phyloP scores from a whole-genome alignment of 2,888 invertebrate genomes.

The Tachystola acroxantha region DNA sequence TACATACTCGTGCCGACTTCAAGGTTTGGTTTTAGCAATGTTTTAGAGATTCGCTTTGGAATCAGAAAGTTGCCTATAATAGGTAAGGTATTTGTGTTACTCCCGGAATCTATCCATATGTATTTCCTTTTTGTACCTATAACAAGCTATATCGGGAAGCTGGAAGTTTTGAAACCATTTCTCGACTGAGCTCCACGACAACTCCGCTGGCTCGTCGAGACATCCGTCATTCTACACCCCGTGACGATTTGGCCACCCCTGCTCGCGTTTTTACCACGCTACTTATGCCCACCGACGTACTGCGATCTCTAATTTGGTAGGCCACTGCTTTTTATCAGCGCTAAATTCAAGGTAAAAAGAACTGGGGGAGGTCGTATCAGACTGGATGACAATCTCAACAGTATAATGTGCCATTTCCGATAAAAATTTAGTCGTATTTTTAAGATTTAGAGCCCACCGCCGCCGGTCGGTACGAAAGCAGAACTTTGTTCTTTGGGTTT shows the following conservation, averaged over 20 bases:
- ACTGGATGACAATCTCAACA: slow-evolving; percentile 26
- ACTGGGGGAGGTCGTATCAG: slow-evolving; percentile 17
- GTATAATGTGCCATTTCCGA: slow-evolving; percentile 70
- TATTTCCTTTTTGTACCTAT: too few species aligned
- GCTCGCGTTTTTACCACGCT: slow-evolving; percentile 30
- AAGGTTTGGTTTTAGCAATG: too few species aligned
- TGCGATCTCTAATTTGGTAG: slow-evolving; percentile 6
- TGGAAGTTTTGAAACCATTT: slow-evolving; percentile 24
- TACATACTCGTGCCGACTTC: too few species aligned
- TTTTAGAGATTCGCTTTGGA: too few species aligned
- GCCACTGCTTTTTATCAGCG: not conserved
- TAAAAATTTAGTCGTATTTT: slow-evolving; percentile 23
- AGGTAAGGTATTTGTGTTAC: too few species aligned
- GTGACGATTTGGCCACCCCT: slow-evolving; percentile 52
- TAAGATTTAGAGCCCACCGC: too few species aligned
- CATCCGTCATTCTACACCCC: slow-evolving; percentile 69
- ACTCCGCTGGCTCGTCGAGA: slow-evolving; percentile 66
- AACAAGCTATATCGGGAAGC: too few species aligned
- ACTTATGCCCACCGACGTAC: slow-evolving; percentile 33
- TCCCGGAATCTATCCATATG: too few species aligned
- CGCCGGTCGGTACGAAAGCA: too few species aligned
- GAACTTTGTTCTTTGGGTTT: too few species aligned
- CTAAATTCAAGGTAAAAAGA: not conserved
- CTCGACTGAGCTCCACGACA: slow-evolving; percentile 46
- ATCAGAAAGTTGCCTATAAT: too few species aligned